Conservation (phyloP, 2,888 invertebrate genomes). For the Eudiplozoon nipponicum region DNA sequence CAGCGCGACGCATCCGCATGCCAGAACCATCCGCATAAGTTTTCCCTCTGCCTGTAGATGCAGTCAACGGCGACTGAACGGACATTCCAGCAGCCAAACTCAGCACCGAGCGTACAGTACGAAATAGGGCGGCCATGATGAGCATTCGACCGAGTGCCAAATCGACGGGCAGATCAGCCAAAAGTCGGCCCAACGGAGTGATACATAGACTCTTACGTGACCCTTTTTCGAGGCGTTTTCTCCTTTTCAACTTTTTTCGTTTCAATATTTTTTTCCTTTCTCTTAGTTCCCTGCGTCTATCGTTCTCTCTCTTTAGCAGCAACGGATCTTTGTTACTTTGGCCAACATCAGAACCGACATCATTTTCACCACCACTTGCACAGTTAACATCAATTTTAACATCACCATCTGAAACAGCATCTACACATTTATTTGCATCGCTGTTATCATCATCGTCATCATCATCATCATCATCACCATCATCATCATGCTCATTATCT, state of each 20-base stretch:
- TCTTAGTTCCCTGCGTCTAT: background rate
- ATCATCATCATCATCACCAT: no score
- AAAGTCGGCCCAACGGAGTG: slow-evolving; percentile 44
- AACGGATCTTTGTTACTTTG: no score
- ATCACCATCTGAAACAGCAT: no score
- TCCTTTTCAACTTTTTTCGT: background rate
- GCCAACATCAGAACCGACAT: slow-evolving; percentile 18
- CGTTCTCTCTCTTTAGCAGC: background rate
- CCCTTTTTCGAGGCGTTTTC: background rate
- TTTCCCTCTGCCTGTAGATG: slow-evolving; percentile 24
- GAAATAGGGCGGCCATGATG: slow-evolving; percentile 55
- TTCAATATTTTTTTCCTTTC: background rate
- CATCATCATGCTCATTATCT: no score
- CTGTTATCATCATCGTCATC: no score
- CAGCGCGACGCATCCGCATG: background rate
- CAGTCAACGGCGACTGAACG: slow-evolving; percentile 59
- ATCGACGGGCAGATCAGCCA: slow-evolving; percentile 51
- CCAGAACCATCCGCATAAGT: slow-evolving; percentile 37
- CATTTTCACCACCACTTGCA: no score
- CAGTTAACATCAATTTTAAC: no score
- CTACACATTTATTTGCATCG: no score
- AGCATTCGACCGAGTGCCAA: slow-evolving; percentile 34
- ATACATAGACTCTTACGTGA: slow-evolving; percentile 29
- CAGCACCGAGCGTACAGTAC: slow-evolving; percentile 45
- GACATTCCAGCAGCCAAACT: slow-evolving; percentile 63